Evolutionary conservation across 2,113 vertebrate species (phyloP), one percentile per base, ranked within the genome.

Genomic region (Jacana jacana): DNA sequence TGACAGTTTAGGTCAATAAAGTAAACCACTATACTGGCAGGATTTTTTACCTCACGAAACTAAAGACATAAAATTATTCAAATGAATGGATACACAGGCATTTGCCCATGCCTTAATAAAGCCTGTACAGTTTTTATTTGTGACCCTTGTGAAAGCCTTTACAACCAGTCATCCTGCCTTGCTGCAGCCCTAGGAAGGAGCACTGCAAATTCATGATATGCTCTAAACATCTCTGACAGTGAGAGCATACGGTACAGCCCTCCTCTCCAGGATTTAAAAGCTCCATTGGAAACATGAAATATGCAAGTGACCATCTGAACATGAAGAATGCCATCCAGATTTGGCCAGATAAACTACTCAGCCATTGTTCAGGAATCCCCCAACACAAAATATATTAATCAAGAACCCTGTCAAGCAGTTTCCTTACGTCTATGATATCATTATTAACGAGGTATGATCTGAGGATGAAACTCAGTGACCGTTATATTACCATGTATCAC

Each of bases 171-270:
- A 66, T 23, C 22, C 40, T 84, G 17, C 14, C 35, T 46, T 66
- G 17, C 48, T 71, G 30, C 27, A 92, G 54, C 25, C 13, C 20
- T 33, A 65, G 18, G 31, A 66, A 79, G 33, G 27, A 86, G 46
- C 14, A 37, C 35, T 70, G n/a, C 28, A 52, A 77, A 86, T 23
- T 54, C 64, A 31, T 9, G 24, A n/a, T 22, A 15, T 6, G 31
- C 58, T 77, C n/a, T 17, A 20, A 88, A 66, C 9, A 61, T 4
- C 40, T 46, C 25, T 20, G 66, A 57, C 17, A 70, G 42, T 14
- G 57, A 57, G 14, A 86, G 7, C 16, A 66, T 14, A 61, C 0
- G 0, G 13, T 27, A 60, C 3, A 60, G 60, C 25, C 12, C 30
- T 46, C 27, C 88, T 63, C 40, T 33, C 31, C 25, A 44, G 37